Base-by-base conservation (phyloP, 2,797 vertebrate species). In the Cygnus olor region DNA sequence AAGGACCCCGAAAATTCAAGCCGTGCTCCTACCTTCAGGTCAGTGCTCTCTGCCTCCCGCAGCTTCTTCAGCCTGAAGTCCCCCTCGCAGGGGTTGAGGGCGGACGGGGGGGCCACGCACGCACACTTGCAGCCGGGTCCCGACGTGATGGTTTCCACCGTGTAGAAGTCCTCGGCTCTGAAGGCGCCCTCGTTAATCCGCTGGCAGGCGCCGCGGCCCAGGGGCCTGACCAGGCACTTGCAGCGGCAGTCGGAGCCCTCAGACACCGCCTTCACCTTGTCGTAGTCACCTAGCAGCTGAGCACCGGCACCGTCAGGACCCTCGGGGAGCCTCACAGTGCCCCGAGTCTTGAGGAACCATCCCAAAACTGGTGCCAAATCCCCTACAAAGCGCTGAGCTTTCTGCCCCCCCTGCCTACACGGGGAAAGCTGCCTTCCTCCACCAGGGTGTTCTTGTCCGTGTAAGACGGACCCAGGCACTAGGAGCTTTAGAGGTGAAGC, bases 281-380 rank as follows among this genome's bases (percentile, higher is more conserved):
- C 99, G 96, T 99, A 99, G 98, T 99, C 99, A 97, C 99, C 99
- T 98, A 99, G 98, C 96, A 99, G 97, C 99, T 99, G 98, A 95
- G 91, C 77, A 91, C 96, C 98, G 66, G 70, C 2, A 70, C 19
- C 21, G 28, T 64, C 63, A 64, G 12, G 40, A 28, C 40, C 63
- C 51, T 28, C 20, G 40, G 28, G 8, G 28, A 28, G 63, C 28
- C 47, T 49, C 47, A 8, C 7, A 13, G 24, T 25, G 44, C 12
- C 51, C 86, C 12, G 32, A 80, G 34, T 24, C 36, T 70, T 0
- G 0, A 71, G 91, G 58, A 82, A 88, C 28, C 25, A 66, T 56
- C 58, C 79, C 56, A 54, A 80, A 92, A 66, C 63, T 60, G 90
- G 84, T 87, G 90, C 87, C 58, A 51, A 24, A 40, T 7, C 88